A percentile compares a stretch with the other conserved stretches of the same genome.
Conservation (phyloP, 2,113 vertebrate species). For the Rousettus leschenaultii region DNA sequence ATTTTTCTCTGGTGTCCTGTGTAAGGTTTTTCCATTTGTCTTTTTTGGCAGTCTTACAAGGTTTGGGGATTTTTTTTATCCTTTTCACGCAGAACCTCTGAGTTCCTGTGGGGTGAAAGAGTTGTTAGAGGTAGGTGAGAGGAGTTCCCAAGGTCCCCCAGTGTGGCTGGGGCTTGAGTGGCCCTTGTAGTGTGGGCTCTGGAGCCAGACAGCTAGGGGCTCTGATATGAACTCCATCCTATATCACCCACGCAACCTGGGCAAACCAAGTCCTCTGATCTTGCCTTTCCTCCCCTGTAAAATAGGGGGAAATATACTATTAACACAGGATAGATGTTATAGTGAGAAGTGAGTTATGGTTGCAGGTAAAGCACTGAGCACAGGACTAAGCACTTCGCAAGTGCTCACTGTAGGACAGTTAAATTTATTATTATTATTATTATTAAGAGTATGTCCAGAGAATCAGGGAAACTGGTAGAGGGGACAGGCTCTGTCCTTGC, state of each 20-base stretch:
- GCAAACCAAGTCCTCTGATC: rapidly evolving
- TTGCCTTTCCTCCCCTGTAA: not conserved
- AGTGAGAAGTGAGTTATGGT: not conserved
- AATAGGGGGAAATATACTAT: not conserved
- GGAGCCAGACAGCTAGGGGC: not conserved
- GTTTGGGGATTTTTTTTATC: not conserved
- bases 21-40: not conserved
- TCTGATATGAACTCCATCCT: not conserved
- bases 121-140: not conserved
- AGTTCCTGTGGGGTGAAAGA: not conserved
- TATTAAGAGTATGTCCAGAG: too few species aligned
- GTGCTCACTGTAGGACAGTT: too few species aligned
- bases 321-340: rapidly evolving
- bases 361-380: not conserved
- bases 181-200: too few species aligned
- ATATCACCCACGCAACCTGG: rapidly evolving
- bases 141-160: not conserved
- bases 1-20: not conserved
- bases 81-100: not conserved
- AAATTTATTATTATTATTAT: not conserved
- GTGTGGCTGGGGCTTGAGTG: rapidly evolving
- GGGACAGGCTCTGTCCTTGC: not conserved
- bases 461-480: not conserved
- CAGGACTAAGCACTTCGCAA: not conserved
- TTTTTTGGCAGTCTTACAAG: not conserved